Evolutionary conservation across 2,113 vertebrate genomes (phyloP), one percentile per base, ranked within the genome.

Genomic region (Blennius ocellaris): DNA sequence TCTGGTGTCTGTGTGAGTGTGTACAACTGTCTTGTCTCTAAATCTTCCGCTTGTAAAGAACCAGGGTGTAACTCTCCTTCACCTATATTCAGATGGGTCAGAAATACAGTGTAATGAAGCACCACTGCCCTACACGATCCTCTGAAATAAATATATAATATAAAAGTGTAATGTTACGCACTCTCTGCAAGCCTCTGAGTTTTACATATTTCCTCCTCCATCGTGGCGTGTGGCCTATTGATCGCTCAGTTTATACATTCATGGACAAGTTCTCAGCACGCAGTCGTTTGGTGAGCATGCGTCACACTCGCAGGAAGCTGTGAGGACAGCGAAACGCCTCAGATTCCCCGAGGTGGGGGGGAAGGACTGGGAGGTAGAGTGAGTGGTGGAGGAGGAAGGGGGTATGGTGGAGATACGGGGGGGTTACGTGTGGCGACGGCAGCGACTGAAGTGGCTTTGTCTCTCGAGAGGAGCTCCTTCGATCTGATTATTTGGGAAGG

Each of bases 401-500:
- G 21, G 21, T 2, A 30, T 30, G 17, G 8, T 11, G 41, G 17
- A 5, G 14, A n/a, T n/a, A n/a, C n/a, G 7, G 15, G 38, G 8
- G 8, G 5, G 2, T 11, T 21, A 47, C 44, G 83, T 38, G 45
- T 68, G 21, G 21, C 21, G 59, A 79, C 78, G 68, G 69, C 16
- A 65, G 80, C 58, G 10, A 75, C 75, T 67, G 81, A 61, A 73
- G 87, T 47, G 52, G 87, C 85, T 85, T 73, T 75, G 86, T 89
- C 87, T 91, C 81, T 64, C 68, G 63, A 85, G 86, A 92, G 74
- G 84, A 89, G 89, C 78, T 76, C 84, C 83, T 93, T 94, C 92
- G 91, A 94, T 94, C 93, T 59, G 91, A 94, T 95, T 94, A 95
- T 95, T 95, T 94, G 93, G 92, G 93, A 88, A 95, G 92, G 94